Evolutionary conservation across 2,113 vertebrate species (phyloP).

Genomic region (Leptobrachium ailaonicum): DNA sequence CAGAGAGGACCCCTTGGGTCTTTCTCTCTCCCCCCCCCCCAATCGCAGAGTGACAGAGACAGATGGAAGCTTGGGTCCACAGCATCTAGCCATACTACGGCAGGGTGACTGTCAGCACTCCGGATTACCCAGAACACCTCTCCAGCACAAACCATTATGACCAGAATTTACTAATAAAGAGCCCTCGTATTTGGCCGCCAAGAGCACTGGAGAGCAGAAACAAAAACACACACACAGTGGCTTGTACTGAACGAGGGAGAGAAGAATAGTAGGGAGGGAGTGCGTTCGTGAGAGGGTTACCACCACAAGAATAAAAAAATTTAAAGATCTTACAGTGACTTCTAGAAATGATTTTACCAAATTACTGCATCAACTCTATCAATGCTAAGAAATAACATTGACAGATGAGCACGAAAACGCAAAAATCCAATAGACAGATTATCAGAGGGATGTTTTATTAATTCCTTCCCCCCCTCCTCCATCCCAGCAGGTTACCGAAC

Average conservation of each 20-base stretch:
- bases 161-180: background rate
- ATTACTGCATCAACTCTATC: no score
- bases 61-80: conserved; percentile 35
- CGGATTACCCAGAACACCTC: background rate
- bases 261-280: no score
- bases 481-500: conserved; percentile 26
- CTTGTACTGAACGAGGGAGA: no score
- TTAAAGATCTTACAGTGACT: no score
- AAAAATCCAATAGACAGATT: conserved; percentile 33
- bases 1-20: conserved; percentile 29
- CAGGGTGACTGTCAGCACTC: conserved; percentile 10
- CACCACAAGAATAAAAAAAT: no score
- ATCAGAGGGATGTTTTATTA: conserved; percentile 1
- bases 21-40: background rate
- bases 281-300: no score
- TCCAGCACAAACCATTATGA: background rate
- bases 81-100: background rate
- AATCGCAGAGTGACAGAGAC: conserved; percentile 45
- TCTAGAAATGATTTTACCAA: no score
- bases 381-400: background rate
- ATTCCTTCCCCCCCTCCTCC: background rate
- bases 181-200: no score
- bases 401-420: background rate
- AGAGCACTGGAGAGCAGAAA: no score
- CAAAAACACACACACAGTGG: no score